phyloP scores from a whole-genome alignment of 2,888 invertebrate species.

The Anagyrus pseudococci region DNA sequence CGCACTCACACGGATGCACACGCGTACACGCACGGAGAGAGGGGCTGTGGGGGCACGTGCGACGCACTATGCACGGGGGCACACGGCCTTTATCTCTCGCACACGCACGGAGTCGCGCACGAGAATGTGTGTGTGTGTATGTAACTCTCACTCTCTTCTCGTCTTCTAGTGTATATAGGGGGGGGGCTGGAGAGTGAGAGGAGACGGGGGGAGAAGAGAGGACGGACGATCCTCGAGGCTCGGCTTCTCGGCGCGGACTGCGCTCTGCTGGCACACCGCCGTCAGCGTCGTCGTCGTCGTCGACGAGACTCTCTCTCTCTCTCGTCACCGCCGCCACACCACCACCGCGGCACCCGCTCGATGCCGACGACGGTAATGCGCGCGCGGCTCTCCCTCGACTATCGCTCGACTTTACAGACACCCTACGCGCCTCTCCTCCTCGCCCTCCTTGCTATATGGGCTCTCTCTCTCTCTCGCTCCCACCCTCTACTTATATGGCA shows the following conservation, averaged over 20 bases:
- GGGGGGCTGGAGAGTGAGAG: too few species aligned
- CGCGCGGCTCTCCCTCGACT: neutral
- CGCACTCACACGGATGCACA: too few species aligned
- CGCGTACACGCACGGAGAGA: too few species aligned
- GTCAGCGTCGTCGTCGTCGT: too few species aligned
- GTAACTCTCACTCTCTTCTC: neutral
- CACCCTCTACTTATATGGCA: too few species aligned
- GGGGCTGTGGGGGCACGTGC: too few species aligned
- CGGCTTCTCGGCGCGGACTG: neutral
- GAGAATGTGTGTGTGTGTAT: neutral
- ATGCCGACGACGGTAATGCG: neutral
- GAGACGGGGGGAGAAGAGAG: constrained; percentile 3
- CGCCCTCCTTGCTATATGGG: too few species aligned
- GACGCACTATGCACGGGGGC: neutral
- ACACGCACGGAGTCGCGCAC: neutral
- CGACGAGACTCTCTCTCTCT: too few species aligned
- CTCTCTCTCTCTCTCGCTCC: too few species aligned
- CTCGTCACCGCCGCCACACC: neutral
- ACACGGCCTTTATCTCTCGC: neutral
- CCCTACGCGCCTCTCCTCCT: too few species aligned
- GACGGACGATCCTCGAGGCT: constrained; percentile 1
- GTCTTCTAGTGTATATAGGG: too few species aligned
- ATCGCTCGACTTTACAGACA: neutral
- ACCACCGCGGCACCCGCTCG: neutral
- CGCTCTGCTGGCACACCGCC: neutral